Percentiles rank a stretch among this genome's conserved stretches.
Conservation (phyloP, 2,113 vertebrate species). For the Lipotes vexillifer region DNA sequence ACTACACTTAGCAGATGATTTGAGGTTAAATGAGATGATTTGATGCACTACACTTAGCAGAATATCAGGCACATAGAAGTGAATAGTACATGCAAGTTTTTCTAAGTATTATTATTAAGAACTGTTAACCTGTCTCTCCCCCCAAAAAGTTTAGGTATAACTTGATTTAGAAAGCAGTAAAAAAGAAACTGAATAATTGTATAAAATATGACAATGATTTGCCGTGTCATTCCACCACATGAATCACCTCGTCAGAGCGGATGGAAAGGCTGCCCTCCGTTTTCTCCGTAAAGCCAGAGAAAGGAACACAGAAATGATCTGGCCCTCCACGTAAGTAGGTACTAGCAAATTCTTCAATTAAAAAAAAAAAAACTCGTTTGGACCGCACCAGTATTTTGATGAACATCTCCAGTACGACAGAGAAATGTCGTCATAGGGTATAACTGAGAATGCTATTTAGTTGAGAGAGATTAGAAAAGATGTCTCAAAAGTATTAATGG, state of each 20-base stretch:
- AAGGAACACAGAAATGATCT: not conserved
- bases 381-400: not conserved
- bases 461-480: not conserved
- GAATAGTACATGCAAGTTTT: not conserved
- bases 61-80: not conserved
- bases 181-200: not conserved
- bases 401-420: not conserved
- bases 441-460: not conserved
- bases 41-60: not conserved
- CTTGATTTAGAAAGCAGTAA: slow-evolving; percentile 6
- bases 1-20: not conserved
- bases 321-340: not conserved
- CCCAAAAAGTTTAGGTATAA: not conserved
- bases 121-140: not conserved
- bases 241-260: not conserved
- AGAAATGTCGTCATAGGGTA: not conserved
- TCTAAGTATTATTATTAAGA: not conserved
- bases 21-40: too few species aligned
- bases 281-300: not conserved
- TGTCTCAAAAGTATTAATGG: slow-evolving; percentile 40
- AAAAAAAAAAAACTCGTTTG: not conserved
- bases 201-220: slow-evolving; percentile 15
- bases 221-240: not conserved
- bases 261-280: not conserved
- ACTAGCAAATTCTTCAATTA: not conserved